Evolutionary conservation across 2,113 vertebrate genomes (phyloP), one percentile per base, ranked within the genome.

Genomic region (Antennarius striatus): DNA sequence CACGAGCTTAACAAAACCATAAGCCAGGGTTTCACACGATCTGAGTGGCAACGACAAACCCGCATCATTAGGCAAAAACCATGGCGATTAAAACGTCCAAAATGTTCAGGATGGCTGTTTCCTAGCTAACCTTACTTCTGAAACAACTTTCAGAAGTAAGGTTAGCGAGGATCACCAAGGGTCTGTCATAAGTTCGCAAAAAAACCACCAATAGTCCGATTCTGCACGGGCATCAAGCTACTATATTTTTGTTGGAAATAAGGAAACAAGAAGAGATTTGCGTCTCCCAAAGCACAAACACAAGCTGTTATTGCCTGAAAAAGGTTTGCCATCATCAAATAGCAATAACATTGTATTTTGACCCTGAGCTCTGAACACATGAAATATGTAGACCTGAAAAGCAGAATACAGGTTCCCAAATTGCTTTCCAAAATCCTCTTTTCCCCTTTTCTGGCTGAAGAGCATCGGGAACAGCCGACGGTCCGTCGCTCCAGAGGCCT

Each of bases 1-100:
- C 84, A 65, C 63, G 71, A 43, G 72, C 49, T 83, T 82, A 77
- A 81, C 85, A 68, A 83, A 79, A 87, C 68, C 71, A 79, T 47
- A 53, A 67, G 64, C 62, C 47, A 54, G 17, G 29, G 61, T 71
- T 73, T 68, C 53, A 70, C 69, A 22, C 22, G 22, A 22, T 22
- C 22, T 22, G 22, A 2, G 22, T 22, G 22, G 22, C 22, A 22
- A 22, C 22, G 22, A 22, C 22, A 2, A 22, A 22, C 1, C 22
- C 2, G 22, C 22, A 22, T 22, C 22, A 22, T 22, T 22, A 22
- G 22, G 22, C 22, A 22, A 22, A 22, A 22, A 22, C 22, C 22
- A 1, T 22, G 22, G 2, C 22, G 22, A 22, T 22, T 22, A 22
- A 22, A 22, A 22, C 22, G 22, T 22, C 22, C 22, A 22, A 22